Evolutionary conservation across 1,140 invertebrate species (phyloP).

Genomic region (Nasonia vitripennis): DNA sequence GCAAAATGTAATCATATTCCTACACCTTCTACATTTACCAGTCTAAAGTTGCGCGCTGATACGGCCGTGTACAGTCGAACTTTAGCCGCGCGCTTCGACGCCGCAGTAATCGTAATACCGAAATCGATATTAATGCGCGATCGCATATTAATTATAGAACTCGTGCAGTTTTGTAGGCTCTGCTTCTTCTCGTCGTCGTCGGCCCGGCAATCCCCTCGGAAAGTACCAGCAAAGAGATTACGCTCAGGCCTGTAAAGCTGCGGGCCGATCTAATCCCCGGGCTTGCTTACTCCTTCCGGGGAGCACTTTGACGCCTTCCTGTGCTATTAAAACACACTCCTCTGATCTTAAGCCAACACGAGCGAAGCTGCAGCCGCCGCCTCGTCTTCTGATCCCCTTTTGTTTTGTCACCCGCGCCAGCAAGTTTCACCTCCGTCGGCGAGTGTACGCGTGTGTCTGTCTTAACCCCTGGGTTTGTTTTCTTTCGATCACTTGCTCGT

Average conservation of each 20-base stretch:
- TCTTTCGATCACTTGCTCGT: conserved; percentile 46
- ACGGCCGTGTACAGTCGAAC: too few relatives aligned
- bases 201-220: conserved; percentile 38
- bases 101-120: background rate
- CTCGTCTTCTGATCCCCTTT: background rate
- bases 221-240: conserved; percentile 52
- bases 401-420: conserved; percentile 32
- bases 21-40: too few relatives aligned
- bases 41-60: too few relatives aligned
- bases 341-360: conserved; percentile 45
- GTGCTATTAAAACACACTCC: conserved; percentile 48
- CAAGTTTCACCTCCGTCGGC: background rate
- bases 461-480: conserved; percentile 34
- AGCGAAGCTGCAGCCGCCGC: background rate
- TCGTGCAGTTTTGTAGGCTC: background rate
- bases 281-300: conserved; percentile 44
- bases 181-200: background rate
- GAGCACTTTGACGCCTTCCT: conserved; percentile 48
- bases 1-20: too few relatives aligned
- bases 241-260: conserved; percentile 38
- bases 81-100: too few relatives aligned
- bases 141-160: conserved; percentile 47
- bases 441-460: background rate
- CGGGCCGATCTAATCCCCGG: conserved; percentile 40
- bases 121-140: conserved; percentile 43